Evolutionary conservation across 2,113 vertebrate genomes (phyloP), one percentile per base, ranked within the genome.

Genomic region (Chaenocephalus aceratus): DNA sequence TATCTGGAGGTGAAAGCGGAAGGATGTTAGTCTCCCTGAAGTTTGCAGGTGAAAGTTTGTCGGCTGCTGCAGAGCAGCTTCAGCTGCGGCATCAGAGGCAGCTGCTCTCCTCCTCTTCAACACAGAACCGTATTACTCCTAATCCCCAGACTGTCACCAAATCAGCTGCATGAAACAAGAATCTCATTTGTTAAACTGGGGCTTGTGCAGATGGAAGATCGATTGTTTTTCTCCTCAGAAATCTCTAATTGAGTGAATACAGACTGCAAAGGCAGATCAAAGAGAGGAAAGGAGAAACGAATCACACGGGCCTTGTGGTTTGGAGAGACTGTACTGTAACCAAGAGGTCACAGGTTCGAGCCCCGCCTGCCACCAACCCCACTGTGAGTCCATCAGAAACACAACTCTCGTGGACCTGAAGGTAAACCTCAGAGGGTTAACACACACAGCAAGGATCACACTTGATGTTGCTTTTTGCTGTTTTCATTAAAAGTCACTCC

Each of bases 401-500:
- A 41, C n/a, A 14, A 3, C 51, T 36, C 2, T 10, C n/a, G 6
- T 4, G 26, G 18, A 68, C 14, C 2, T 44, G 12, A n/a, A 46
- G 18, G 68, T 49, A 57, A 41, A 36, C 13, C 46, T 34, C 46
- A 2, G 23, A 52, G 48, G 26, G n/a, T 81, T 91, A 92, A 16
- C 93, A 93, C 88, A 91, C 92, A 94, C 95, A 95, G 94, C 96
- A 96, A 41, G 95, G 93, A 95, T 95, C 5, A 59, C 61, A 65
- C 6, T 57, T 41, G 14, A 10, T 26, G 41, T 45, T 44, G 10
- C 70, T 71, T 96, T 96, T 96, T 95, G 94, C 94, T 93, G 93
- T 96, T 96, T 69, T 96, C 97, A 97, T 97, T 97, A 97, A 97
- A 97, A 98, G 96, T 97, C 96, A 96, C 95, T 97, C 95, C 95